Percentiles rank a stretch among this genome's conserved stretches.
phyloP scores from a whole-genome alignment of 2,113 vertebrate species.

The Ammospiza caudacuta region DNA sequence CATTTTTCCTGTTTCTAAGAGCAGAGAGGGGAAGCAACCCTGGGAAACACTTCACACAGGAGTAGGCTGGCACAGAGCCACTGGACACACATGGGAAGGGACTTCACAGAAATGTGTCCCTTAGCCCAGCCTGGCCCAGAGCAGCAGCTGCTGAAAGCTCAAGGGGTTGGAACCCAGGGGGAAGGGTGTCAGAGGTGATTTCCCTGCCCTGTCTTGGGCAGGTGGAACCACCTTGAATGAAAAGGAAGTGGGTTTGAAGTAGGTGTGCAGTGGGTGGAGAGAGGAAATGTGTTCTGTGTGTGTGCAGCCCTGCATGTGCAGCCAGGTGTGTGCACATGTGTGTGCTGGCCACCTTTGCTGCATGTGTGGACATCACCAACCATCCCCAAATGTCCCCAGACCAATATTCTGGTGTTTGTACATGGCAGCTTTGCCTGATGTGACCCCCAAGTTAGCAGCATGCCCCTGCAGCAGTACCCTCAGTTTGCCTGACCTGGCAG shows the following conservation, averaged over 20 bases:
- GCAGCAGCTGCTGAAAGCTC: background rate
- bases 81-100: background rate
- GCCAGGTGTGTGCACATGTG: background rate
- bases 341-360: background rate
- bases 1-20: background rate
- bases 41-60: background rate
- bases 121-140: background rate
- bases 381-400: background rate
- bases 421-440: background rate
- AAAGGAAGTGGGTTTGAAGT: background rate
- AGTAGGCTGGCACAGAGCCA: background rate
- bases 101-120: background rate
- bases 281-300: background rate
- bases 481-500: background rate
- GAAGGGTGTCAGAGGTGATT: background rate
- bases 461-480: background rate
- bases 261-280: background rate
- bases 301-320: background rate
- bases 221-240: background rate
- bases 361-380: background rate
- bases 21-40: background rate
- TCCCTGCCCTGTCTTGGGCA: background rate
- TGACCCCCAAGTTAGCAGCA: accelerated
- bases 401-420: background rate
- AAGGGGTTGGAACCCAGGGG: background rate